These are phyloP conservation scores for Macrosteles quadrilineatus DNA, from an alignment of 1,140 invertebrate species.

Conservation along the genomic window DNA sequence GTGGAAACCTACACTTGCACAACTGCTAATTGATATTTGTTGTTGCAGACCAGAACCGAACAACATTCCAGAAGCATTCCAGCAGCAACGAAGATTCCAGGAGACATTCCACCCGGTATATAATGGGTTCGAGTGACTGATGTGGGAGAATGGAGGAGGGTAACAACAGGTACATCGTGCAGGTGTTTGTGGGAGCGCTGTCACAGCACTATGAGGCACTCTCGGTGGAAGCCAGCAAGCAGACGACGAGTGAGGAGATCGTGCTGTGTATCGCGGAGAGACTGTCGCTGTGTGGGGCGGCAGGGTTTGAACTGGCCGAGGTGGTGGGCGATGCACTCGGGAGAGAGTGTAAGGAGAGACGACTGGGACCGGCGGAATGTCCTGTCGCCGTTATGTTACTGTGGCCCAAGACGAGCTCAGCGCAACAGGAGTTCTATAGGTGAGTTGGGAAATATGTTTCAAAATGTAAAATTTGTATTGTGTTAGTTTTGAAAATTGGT, in stretches of 20 bases:
- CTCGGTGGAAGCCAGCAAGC: conserved; percentile 89
- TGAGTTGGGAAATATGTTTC: too few species aligned
- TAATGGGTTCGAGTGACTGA: too few species aligned
- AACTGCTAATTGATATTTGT: too few species aligned
- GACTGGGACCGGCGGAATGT: conserved; percentile 81
- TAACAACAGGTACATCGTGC: conserved; percentile 49
- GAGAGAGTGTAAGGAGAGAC: conserved; percentile 89
- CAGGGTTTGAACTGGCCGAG: conserved; percentile 87
- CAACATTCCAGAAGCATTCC: too few species aligned
- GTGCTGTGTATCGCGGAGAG: conserved; percentile 82
- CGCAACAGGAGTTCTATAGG: conserved; percentile 59
- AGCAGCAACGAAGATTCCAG: too few species aligned
- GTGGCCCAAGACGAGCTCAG: conserved; percentile 74
- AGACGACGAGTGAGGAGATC: conserved; percentile 87
- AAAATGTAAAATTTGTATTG: too few species aligned
- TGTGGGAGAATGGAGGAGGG: neutral
- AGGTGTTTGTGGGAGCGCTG: conserved; percentile 88
- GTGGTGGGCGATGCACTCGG: conserved; percentile 80
- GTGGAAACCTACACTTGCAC: too few species aligned
- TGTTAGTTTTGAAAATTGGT: too few species aligned
- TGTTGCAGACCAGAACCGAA: too few species aligned
- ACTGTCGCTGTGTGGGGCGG: conserved; percentile 60
- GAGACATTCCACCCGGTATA: too few species aligned
- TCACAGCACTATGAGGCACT: conserved; percentile 87
- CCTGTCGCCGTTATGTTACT: conserved; percentile 91